Base-by-base conservation (phyloP, 2,113 vertebrate genomes). In the Erythrocercus mccallii region DNA sequence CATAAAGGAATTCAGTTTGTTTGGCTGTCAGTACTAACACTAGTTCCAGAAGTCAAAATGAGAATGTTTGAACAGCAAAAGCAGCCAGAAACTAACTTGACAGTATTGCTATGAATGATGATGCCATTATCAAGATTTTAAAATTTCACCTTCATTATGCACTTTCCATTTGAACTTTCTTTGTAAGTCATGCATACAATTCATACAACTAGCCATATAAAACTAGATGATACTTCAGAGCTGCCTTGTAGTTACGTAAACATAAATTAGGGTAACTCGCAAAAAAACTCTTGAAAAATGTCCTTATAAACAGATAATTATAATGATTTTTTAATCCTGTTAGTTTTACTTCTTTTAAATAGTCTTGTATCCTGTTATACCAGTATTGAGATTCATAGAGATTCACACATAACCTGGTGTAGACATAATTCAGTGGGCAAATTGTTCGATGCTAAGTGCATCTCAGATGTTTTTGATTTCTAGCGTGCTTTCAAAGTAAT, bases 401-500 rank as follows among this genome's bases (percentile, higher is more conserved):
- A 56, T 87, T 37, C 33, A 44, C 44, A 35, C 45, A 38, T 50
- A 82, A 23, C 31, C 45, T 30, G 73, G 18, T 35, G 18, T 42
- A 77, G 70, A 15, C 31, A 31, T 83, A 92, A 86, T 82, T 96
- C 95, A 95, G 78, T 78, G 64, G 84, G 54, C 45, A 78, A 74
- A 71, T 65, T 61, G 53, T 77, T 94, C 5, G 1, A 51, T 83
- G 54, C 71, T 92, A 96, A 93, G 70, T 83, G 72, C 58, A 72
- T 96, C 37, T 92, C 56, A 64, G 90, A 87, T 60, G 83, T 73
- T 65, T 64, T 88, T 70, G 95, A 71, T 96, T 97, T 95, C 79
- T 94, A 68, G 70, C 50, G 24, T 81, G 76, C 83, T 96, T 89
- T 95, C 92, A 80, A 61, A 87, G 74, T 92, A 88, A 68, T 86